Base-by-base conservation (phyloP, 2,113 vertebrate genomes). In the Etheostoma cragini region DNA sequence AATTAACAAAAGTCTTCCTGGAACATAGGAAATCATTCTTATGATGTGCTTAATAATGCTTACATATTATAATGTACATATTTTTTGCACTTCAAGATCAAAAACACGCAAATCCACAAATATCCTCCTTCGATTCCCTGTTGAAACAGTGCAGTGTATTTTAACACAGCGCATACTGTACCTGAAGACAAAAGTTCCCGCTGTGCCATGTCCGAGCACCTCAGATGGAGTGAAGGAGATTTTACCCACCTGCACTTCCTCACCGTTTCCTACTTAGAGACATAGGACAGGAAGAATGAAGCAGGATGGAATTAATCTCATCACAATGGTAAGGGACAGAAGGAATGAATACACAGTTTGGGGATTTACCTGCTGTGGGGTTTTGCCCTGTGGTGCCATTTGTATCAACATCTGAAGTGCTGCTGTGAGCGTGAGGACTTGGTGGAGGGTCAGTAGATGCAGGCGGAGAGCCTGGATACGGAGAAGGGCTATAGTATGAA, bases 181-280 rank as follows among this genome's bases (percentile, higher is more conserved):
- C 98, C 96, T 95, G 94, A 98, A 99, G 16, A 99, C 97, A 74
- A 98, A 98, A 0, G 98, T 99, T 69, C 98, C 98, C 0, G 96
- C 96, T 6, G 97, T 96, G 63, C 98, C 98, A 0, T 96, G 97
- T 72, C 98, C 98, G 53, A 99, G 94, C 68, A 98, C 95, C 0
- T 98, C 96, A 45, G 95, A 92, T 19, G 97, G 93, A 30, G 87
- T 94, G 91, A 99, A 99, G 86, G 97, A 97, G 86, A 99, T 92
- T 90, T 99, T 99, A n/a, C 98, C 98, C 68, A 99, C 96, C 0
- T 94, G 87, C 10, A 97, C 93, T 63, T 95, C 73, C 0, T 95
- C 95, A 0, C 67, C 24, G 47, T 81, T 87, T 70, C 57, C 91
- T 49, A 86, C 92, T 93, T 79, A 69, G 11, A 72, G 12, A 38